A percentile compares a stretch with the other conserved stretches of the same genome.
Conservation (phyloP, 1,140 invertebrate species). For the Drosophila biarmipes region DNA sequence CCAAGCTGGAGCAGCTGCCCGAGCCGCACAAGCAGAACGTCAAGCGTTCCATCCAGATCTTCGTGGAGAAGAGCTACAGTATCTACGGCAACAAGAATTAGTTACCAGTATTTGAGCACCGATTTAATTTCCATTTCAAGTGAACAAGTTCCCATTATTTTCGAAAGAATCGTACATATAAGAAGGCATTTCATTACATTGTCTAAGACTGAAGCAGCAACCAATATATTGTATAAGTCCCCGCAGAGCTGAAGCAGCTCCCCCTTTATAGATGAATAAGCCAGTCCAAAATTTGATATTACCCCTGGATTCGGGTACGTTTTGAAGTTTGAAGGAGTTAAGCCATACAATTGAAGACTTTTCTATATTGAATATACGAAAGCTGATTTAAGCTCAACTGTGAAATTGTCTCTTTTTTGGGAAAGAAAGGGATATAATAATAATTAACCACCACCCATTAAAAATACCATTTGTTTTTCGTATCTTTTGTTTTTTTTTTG, state of each 20-base stretch:
- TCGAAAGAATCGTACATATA: constrained; percentile 9
- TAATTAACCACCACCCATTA: background rate
- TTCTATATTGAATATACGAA: constrained; percentile 45
- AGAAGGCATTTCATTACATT: constrained; percentile 49
- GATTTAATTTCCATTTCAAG: constrained; percentile 12
- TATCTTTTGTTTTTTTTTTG: constrained; percentile 54
- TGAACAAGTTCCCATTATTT: constrained; percentile 9
- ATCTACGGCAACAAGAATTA: constrained; percentile 70
- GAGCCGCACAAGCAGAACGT: constrained; percentile 79
- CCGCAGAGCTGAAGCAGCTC: constrained; percentile 23
- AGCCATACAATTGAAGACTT: constrained; percentile 39
- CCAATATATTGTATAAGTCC: constrained; percentile 44
- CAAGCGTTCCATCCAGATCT: constrained; percentile 77
- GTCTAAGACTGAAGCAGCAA: constrained; percentile 69
- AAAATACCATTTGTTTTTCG: constrained; percentile 8
- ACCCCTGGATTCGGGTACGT: constrained; percentile 29
- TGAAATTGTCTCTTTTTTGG: constrained; percentile 1
- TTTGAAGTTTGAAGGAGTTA: constrained; percentile 12
- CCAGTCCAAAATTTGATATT: constrained; percentile 21
- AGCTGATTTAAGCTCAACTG: constrained; percentile 18
- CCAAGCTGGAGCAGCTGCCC: constrained; percentile 74
- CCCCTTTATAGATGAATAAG: constrained; percentile 29
- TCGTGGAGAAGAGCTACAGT: constrained; percentile 75
- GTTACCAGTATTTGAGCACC: constrained; percentile 7
- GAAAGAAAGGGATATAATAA: background rate